Evolutionary conservation across 2,113 vertebrate species (phyloP).

Genomic region (Diadophis punctatus): DNA sequence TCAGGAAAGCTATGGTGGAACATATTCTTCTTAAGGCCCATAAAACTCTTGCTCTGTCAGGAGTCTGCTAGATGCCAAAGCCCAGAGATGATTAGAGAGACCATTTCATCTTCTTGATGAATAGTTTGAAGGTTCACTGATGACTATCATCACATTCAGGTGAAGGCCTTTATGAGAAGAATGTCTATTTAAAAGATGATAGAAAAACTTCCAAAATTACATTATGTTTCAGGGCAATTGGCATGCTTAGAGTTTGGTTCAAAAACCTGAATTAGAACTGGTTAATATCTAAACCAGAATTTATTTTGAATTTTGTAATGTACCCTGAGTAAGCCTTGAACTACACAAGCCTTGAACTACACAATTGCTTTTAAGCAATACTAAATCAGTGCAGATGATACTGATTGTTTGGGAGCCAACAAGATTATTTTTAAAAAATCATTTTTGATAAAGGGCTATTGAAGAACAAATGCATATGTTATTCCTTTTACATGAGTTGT

Average conservation of each 20-base stretch:
- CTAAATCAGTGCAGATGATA: background rate
- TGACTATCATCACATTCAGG: background rate
- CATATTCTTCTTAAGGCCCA: background rate
- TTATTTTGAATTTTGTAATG: background rate
- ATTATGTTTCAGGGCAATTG: background rate
- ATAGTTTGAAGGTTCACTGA: background rate
- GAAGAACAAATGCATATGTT: background rate
- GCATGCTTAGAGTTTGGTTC: background rate
- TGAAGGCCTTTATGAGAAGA: background rate
- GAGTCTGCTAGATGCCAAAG: background rate
- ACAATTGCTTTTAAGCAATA: background rate
- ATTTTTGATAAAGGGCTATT: background rate
- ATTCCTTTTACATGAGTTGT: background rate
- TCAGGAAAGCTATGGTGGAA: background rate
- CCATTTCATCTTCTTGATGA: background rate
- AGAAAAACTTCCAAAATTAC: background rate
- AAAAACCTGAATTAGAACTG: background rate
- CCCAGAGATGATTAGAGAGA: background rate
- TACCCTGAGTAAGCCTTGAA: too few relatives aligned
- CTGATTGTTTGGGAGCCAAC: background rate
- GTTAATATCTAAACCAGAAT: background rate
- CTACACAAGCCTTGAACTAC: too few relatives aligned
- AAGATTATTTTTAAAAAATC: background rate
- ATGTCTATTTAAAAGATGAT: background rate
- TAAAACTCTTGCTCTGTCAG: background rate